Conservation (phyloP, 2,888 invertebrate species). For the Cephus pulcher region DNA sequence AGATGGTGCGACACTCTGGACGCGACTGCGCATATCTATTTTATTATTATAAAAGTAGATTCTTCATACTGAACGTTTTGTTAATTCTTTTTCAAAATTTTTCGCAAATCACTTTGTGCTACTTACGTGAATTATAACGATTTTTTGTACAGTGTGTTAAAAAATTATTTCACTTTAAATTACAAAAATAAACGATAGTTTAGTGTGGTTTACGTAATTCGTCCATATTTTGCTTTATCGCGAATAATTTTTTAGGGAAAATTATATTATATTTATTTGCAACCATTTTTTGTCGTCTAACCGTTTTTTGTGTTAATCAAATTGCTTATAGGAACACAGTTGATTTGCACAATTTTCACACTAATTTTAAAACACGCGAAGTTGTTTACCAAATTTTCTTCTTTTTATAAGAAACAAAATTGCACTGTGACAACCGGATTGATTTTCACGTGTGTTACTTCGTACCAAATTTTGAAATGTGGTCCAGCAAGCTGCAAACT, state of each 20-base stretch:
- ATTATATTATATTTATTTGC: background rate
- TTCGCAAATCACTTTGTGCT: background rate
- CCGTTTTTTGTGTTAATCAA: background rate
- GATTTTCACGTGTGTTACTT: background rate
- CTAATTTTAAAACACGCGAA: background rate
- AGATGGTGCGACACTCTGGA: conserved; percentile 29
- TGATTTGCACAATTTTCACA: background rate
- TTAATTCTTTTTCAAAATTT: background rate
- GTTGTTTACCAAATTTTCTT: background rate
- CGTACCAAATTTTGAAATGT: background rate
- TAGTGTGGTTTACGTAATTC: background rate
- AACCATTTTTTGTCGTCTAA: too few relatives aligned
- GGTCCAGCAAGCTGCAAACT: conserved; percentile 1
- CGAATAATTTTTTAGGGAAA: background rate
- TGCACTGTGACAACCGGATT: background rate
- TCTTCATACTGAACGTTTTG: background rate
- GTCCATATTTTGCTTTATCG: background rate
- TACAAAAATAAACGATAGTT: background rate
- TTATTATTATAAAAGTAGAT: background rate
- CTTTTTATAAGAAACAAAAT: background rate
- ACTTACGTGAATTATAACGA: background rate
- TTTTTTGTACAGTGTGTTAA: background rate
- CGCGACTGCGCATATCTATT: background rate
- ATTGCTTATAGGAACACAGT: background rate
- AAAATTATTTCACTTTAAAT: background rate